Evolutionary conservation across 2,113 vertebrate species (phyloP), one percentile per base, ranked within the genome.

Genomic region (Albula goreensis): DNA sequence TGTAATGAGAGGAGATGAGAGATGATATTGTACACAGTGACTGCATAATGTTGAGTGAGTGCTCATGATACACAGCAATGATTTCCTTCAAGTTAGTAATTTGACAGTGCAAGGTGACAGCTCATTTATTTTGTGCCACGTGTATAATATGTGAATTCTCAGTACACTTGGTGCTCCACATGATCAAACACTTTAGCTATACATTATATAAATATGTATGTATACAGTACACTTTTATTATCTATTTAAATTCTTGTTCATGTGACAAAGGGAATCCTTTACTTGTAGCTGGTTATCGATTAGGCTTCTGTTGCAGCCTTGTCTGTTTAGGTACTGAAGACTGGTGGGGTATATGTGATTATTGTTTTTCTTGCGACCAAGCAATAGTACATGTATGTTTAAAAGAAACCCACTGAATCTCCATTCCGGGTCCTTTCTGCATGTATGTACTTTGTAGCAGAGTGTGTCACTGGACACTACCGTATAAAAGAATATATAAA

Each of bases 401-500:
- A 50, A 50, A 50, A 80, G 48, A 80, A 81, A 49, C 50, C 50
- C 17, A 79, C 78, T 19, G 49, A 50, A 79, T 51, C 51, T 53
- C 41, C 80, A 81, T 53, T 81, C 50, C 22, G 50, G 50, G 63
- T 79, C 63, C 25, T 50, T 81, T 86, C 60, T 86, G 85, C 85
- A 86, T 86, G 85, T 70, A 66, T 81, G 80, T 81, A 41, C 80
- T 80, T 79, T 63, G 56, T 81, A 63, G 49, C 60, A 81, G 57
- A 86, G 78, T n/a, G 63, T 82, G 48, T 51, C 50, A n/a, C 57
- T 74, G 80, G 66, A 77, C 50, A 82, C 49, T 86, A 57, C 41
- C 25, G 56, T 57, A 49, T 15, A 81, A 66, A 74, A 25, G 25
- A 31, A 74, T 66, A 74, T 74, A 31, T 31, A 8, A 31, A 31